These are phyloP conservation scores for Otocyon megalotis DNA, from an alignment of 2,113 vertebrate genomes.

Conservation along the genomic window DNA sequence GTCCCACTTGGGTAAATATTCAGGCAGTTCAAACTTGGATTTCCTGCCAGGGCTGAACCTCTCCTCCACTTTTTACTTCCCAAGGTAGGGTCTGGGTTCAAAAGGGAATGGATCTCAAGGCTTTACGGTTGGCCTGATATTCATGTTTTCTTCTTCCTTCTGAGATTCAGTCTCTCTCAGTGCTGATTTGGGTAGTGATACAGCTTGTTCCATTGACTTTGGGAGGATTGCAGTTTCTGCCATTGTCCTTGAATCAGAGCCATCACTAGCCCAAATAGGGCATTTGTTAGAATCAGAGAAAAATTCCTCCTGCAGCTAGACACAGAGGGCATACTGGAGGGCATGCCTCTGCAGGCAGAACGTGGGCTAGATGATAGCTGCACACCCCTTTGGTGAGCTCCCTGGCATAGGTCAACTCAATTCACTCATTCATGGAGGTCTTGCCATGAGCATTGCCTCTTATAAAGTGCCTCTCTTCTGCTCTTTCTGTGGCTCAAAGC, in stretches of 20 bases:
- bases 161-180: neutral
- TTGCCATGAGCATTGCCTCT: neutral
- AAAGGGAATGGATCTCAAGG: neutral
- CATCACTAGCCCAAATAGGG: neutral
- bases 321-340: neutral
- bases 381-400: neutral
- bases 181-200: neutral
- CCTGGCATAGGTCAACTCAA: neutral
- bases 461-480: neutral
- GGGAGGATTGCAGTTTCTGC: neutral
- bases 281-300: neutral
- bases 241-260: neutral
- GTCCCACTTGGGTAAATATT: neutral
- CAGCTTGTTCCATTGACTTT: neutral
- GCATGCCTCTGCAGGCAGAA: neutral
- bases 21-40: neutral
- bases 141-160: neutral
- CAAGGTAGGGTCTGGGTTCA: neutral
- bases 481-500: neutral
- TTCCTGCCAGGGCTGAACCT: neutral
- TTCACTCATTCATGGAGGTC: neutral
- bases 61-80: neutral
- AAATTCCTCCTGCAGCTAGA: neutral
- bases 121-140: neutral
- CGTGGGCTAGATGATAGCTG: accelerated